A percentile compares a stretch with the other conserved stretches of the same genome.
phyloP scores from a whole-genome alignment of 2,113 vertebrate genomes.

The Mellivora capensis region DNA sequence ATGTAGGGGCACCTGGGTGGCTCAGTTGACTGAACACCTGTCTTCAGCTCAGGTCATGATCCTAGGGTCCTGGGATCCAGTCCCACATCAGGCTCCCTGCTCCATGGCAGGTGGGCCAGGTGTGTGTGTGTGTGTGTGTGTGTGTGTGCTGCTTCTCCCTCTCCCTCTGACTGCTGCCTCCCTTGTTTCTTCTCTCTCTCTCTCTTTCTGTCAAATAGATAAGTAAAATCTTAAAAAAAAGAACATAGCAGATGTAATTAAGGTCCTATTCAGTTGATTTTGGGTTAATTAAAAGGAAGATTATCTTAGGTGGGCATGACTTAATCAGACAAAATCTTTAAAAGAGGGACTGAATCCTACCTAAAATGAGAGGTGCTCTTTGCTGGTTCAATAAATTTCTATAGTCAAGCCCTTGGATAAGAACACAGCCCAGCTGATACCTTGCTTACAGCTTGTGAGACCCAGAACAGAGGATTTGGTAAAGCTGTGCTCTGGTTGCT shows the following conservation, averaged over 20 bases:
- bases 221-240: background rate
- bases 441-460: background rate
- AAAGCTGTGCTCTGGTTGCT: background rate
- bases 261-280: background rate
- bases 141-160: too few species aligned
- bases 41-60: too few species aligned
- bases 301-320: background rate
- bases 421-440: background rate
- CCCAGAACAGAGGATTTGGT: background rate
- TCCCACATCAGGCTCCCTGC: too few species aligned
- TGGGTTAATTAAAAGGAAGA: background rate
- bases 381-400: background rate
- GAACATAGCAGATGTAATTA: background rate
- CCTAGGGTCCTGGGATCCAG: too few species aligned
- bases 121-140: too few species aligned
- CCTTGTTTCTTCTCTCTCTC: too few species aligned
- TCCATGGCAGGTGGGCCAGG: too few species aligned
- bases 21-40: too few species aligned
- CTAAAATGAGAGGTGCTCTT: background rate
- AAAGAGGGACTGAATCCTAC: background rate
- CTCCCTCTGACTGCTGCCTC: too few species aligned
- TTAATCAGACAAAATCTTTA: background rate
- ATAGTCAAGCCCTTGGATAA: background rate
- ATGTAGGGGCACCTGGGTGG: too few species aligned
- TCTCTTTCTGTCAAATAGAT: too few species aligned